A percentile compares a stretch with the other conserved stretches of the same genome.
phyloP scores from a whole-genome alignment of 2,888 invertebrate species.

The Agrochola macilenta region DNA sequence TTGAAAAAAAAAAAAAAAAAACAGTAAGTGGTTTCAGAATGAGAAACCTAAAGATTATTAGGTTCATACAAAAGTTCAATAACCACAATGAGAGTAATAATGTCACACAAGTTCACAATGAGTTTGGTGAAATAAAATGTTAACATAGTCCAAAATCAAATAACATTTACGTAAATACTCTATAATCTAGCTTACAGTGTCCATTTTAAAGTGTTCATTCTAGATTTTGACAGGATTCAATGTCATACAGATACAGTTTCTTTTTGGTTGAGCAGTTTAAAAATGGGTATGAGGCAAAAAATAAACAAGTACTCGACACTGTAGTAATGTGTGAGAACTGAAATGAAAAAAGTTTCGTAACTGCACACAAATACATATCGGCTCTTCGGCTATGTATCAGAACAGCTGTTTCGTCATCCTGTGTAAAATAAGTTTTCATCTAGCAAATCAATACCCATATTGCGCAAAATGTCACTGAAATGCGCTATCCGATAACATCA shows the following conservation, averaged over 20 bases:
- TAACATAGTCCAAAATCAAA: not conserved
- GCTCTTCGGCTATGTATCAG: slow-evolving; percentile 71
- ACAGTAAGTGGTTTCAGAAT: slow-evolving; percentile 13
- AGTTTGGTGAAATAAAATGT: slow-evolving; percentile 9
- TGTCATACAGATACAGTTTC: slow-evolving; percentile 23
- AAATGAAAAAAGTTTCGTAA: slow-evolving; percentile 72
- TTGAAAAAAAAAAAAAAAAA: slow-evolving; percentile 13
- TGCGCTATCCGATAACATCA: slow-evolving; percentile 81
- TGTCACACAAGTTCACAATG: not conserved
- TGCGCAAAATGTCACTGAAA: slow-evolving; percentile 89
- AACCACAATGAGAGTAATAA: not conserved
- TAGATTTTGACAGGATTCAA: slow-evolving; percentile 49
- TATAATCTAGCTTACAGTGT: not conserved
- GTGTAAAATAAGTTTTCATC: slow-evolving; percentile 85
- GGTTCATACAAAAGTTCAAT: slow-evolving; percentile 9
- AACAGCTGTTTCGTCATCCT: slow-evolving; percentile 89
- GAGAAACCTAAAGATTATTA: slow-evolving; percentile 6
- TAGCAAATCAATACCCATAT: slow-evolving; percentile 88
- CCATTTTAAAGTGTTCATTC: slow-evolving; percentile 33
- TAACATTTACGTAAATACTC: not conserved
- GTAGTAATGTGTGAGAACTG: slow-evolving; percentile 48
- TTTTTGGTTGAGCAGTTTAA: slow-evolving; percentile 13
- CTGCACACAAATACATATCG: slow-evolving; percentile 68
- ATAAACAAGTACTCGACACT: slow-evolving; percentile 49
- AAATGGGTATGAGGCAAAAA: slow-evolving; percentile 44